Evolutionary conservation across 2,888 invertebrate genomes (phyloP).

Genomic region (Hermodice carunculata): DNA sequence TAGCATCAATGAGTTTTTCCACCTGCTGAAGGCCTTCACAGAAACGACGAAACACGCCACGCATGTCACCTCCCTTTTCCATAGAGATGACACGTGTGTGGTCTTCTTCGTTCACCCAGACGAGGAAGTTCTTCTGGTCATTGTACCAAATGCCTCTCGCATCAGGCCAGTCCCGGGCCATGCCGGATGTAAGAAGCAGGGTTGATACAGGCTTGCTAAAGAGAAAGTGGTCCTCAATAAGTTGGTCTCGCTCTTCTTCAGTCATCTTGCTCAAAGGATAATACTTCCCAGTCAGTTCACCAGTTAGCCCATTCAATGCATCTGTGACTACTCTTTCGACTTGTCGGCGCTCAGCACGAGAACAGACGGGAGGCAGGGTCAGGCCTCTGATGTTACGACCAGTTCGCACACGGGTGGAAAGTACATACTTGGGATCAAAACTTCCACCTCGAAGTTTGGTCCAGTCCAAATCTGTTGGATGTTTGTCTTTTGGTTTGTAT

Average conservation of each 20-base stretch:
- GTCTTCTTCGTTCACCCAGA: conserved; percentile 34
- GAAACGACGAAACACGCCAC: conserved; percentile 31
- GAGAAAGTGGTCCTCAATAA: conserved; percentile 47
- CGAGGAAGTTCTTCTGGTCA: conserved; percentile 33
- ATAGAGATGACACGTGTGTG: conserved; percentile 30
- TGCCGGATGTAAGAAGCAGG: conserved; percentile 29
- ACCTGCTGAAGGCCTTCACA: conserved; percentile 33
- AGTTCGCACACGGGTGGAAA: conserved; percentile 39
- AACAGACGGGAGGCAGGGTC: conserved; percentile 33
- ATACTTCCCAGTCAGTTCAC: conserved; percentile 36
- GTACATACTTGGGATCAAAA: conserved; percentile 38
- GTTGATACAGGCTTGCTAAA: conserved; percentile 40
- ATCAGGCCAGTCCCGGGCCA: conserved; percentile 44
- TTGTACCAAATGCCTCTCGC: conserved; percentile 75
- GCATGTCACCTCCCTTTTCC: conserved; percentile 29
- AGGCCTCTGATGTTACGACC: conserved; percentile 35
- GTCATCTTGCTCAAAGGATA: conserved; percentile 42
- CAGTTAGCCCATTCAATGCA: conserved; percentile 29
- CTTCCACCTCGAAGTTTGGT: conserved; percentile 70
- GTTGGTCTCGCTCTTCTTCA: conserved; percentile 35
- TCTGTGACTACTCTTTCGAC: conserved; percentile 36
- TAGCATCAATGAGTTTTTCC: conserved; percentile 26
- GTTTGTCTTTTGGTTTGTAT: conserved; percentile 29
- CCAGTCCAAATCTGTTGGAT: conserved; percentile 33
- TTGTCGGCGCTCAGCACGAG: conserved; percentile 39